These are phyloP conservation scores for Labeo rohita DNA, from an alignment of 2,113 vertebrate species.

Conservation along the genomic window DNA sequence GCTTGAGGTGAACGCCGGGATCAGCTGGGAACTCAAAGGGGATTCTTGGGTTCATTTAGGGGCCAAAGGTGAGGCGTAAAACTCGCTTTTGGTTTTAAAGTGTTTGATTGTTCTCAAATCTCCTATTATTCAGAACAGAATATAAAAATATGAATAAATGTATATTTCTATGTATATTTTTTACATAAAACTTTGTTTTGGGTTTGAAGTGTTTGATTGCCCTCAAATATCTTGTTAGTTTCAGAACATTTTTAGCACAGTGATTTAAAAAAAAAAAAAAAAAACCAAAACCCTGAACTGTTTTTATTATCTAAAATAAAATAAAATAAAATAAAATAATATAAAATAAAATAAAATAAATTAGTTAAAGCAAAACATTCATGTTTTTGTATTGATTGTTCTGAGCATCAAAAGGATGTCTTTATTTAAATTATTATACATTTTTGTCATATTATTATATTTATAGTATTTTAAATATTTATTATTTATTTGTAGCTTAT, in stretches of 20 bases:
- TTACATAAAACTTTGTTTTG: too few relatives aligned
- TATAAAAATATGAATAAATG: too few relatives aligned
- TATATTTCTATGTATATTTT: too few relatives aligned
- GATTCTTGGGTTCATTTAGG: conserved; percentile 16
- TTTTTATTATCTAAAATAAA: background rate
- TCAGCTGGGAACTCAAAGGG: background rate
- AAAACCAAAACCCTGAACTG: background rate
- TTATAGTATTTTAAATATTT: background rate
- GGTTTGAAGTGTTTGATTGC: too few relatives aligned
- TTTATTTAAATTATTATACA: background rate
- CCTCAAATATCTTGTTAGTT: too few relatives aligned
- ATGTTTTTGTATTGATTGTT: background rate
- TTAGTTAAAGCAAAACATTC: too few relatives aligned
- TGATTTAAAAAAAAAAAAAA: background rate
- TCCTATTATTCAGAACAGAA: background rate
- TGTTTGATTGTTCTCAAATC: background rate
- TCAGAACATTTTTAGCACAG: background rate
- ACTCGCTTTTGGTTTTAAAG: background rate
- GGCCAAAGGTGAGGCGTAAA: conserved; percentile 43
- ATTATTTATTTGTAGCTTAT: background rate
- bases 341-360: too few relatives aligned
- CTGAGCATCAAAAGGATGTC: background rate
- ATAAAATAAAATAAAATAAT: too few relatives aligned
- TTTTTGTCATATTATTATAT: too few relatives aligned
- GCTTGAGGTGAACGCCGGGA: conserved; percentile 19